Evolutionary conservation across 2,888 invertebrate species (phyloP).

Genomic region (Julus scandinavius): DNA sequence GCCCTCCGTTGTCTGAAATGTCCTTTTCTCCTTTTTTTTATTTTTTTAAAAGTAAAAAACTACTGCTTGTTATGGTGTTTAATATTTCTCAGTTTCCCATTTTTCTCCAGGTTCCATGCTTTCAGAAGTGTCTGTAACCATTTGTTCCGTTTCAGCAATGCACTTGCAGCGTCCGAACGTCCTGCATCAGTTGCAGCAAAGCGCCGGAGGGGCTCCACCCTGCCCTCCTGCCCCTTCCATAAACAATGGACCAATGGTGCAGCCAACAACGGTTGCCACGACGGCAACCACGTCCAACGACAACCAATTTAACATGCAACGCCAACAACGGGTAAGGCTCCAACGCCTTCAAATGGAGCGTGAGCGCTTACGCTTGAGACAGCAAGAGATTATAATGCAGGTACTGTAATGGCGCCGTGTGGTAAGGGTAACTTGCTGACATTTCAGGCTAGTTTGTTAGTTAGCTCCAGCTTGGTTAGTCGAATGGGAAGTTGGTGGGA

Average conservation of each 20-base stretch:
- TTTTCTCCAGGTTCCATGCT: background rate
- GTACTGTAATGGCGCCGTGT: constrained; percentile 66
- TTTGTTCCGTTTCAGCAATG: constrained; percentile 65
- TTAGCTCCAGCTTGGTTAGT: background rate
- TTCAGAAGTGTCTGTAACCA: background rate
- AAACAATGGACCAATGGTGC: constrained; percentile 49
- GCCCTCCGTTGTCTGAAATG: background rate
- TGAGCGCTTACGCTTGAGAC: constrained; percentile 86
- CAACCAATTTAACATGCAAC: constrained; percentile 59
- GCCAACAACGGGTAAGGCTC: constrained; percentile 71
- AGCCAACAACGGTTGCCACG: constrained; percentile 9
- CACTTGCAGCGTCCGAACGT: constrained; percentile 70
- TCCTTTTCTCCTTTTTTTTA: background rate
- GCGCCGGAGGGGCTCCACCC: constrained; percentile 60
- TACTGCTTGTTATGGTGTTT: background rate
- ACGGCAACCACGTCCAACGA: constrained; percentile 56
- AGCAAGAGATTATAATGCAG: constrained; percentile 89
- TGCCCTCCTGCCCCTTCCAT: constrained; percentile 65
- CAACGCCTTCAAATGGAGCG: constrained; percentile 88
- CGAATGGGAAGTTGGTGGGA: background rate
- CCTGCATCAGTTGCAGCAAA: constrained; percentile 61
- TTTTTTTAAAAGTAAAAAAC: background rate
- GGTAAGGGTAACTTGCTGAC: background rate
- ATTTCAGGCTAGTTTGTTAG: background rate
- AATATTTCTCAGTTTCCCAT: background rate